A percentile compares a stretch with the other conserved stretches of the same genome.
Evolutionary conservation across 2,888 invertebrate genomes (phyloP).

Genomic region (Listrodromus nycthemerus): DNA sequence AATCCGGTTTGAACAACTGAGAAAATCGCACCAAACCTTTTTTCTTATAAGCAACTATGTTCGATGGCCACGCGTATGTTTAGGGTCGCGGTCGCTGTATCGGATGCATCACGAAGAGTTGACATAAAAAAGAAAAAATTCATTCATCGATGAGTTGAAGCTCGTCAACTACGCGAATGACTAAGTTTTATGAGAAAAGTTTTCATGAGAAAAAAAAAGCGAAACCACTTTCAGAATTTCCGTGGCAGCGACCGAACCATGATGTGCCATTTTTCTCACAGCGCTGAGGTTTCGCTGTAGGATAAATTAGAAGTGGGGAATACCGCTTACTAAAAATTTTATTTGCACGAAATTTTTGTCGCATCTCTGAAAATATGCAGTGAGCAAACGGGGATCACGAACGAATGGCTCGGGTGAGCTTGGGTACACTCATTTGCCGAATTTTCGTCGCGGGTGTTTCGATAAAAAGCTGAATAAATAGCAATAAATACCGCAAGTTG

Average conservation of each 20-base stretch:
- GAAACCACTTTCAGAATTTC: background rate
- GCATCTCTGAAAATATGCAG: background rate
- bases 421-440: background rate
- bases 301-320: background rate
- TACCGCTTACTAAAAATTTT: background rate
- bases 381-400: background rate
- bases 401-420: slow-evolving; percentile 44
- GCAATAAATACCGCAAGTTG: slow-evolving; percentile 36
- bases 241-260: slow-evolving; percentile 7
- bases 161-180: slow-evolving; percentile 1
- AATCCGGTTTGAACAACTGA: background rate
- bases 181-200: slow-evolving; percentile 75
- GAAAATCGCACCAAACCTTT: background rate
- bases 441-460: slow-evolving; percentile 52
- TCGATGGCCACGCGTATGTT: background rate
- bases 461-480: slow-evolving; percentile 70
- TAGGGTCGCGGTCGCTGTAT: background rate
- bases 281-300: background rate
- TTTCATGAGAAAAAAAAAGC: slow-evolving; percentile 54
- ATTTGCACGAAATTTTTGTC: background rate
- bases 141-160: background rate
- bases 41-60: background rate
- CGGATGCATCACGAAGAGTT: background rate
- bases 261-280: background rate
- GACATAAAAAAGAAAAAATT: background rate